Percentiles rank a stretch among this genome's conserved stretches.
phyloP scores from a whole-genome alignment of 1,140 invertebrate genomes.

The Zaprionus vittiger region DNA sequence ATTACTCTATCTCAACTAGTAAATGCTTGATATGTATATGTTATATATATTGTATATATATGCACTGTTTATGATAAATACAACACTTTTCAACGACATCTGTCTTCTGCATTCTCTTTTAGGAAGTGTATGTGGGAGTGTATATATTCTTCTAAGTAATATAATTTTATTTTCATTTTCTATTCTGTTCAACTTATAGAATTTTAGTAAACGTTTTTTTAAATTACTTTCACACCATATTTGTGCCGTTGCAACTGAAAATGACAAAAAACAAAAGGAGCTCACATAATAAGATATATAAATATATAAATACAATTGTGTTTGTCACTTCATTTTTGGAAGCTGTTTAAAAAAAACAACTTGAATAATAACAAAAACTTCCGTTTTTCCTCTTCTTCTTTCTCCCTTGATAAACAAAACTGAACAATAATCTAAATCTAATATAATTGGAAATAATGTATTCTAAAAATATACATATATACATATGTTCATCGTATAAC shows the following conservation, averaged over 20 bases:
- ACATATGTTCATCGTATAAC: constrained; percentile 41
- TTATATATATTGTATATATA: background rate
- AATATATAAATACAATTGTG: background rate
- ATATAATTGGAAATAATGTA: constrained; percentile 46
- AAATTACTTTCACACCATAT: constrained; percentile 28
- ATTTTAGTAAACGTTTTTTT: constrained; percentile 22
- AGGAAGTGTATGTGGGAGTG: too few relatives aligned
- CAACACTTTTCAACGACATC: too few relatives aligned
- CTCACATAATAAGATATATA: background rate
- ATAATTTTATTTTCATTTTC: constrained; percentile 1
- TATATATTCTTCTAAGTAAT: too few relatives aligned
- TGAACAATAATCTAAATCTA: constrained; percentile 57
- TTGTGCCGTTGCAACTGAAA: constrained; percentile 43
- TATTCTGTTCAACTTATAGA: background rate
- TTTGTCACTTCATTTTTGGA: constrained; percentile 38
- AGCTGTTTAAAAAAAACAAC: constrained; percentile 53
- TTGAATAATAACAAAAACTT: constrained; percentile 57
- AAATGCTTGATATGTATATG: too few relatives aligned
- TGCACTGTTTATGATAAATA: too few relatives aligned
- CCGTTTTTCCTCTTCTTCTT: constrained; percentile 84
- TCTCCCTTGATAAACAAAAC: constrained; percentile 82
- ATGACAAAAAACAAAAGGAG: constrained; percentile 9
- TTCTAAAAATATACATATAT: constrained; percentile 32
- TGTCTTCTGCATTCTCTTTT: too few relatives aligned
- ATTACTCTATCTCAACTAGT: too few relatives aligned